phyloP scores from a whole-genome alignment of 2,113 vertebrate genomes.

The Centropristis striata region DNA sequence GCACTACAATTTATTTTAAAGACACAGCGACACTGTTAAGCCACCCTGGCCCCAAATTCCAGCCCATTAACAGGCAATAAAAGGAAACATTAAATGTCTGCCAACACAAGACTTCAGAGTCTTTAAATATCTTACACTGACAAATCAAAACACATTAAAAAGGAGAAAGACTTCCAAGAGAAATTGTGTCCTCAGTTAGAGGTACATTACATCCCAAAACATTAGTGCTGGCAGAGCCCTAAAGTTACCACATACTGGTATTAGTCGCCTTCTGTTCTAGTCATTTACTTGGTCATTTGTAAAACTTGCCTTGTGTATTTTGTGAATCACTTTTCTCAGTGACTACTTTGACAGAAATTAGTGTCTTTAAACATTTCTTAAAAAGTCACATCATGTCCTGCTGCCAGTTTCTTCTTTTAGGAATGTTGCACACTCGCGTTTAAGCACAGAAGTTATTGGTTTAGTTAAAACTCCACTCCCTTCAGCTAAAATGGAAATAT shows the following conservation, averaged over 20 bases:
- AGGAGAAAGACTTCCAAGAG: not conserved
- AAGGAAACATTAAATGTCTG: slow-evolving; percentile 17
- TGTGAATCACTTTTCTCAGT: not conserved
- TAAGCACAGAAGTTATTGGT: slow-evolving; percentile 24
- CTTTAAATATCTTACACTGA: not conserved
- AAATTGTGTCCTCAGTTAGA: not conserved
- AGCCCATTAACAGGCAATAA: not conserved
- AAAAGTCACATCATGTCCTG: not conserved
- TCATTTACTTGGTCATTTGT: not conserved
- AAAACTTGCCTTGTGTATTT: not conserved
- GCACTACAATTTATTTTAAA: not conserved
- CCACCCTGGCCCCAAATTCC: not conserved
- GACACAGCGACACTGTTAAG: not conserved
- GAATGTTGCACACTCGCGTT: slow-evolving; percentile 58
- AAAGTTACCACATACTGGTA: not conserved
- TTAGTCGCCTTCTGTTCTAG: not conserved
- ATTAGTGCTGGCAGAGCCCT: not conserved
- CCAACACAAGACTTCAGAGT: not conserved
- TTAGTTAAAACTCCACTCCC: slow-evolving; percentile 4
- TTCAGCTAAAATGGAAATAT: not conserved
- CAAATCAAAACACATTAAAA: not conserved
- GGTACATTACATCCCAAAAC: not conserved
- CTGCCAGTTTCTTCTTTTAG: slow-evolving; percentile 6
- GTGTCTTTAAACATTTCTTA: not conserved
- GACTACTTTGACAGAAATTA: not conserved